Evolutionary conservation across 2,797 vertebrate species (phyloP).

Genomic region (Aotus griseimembra): DNA sequence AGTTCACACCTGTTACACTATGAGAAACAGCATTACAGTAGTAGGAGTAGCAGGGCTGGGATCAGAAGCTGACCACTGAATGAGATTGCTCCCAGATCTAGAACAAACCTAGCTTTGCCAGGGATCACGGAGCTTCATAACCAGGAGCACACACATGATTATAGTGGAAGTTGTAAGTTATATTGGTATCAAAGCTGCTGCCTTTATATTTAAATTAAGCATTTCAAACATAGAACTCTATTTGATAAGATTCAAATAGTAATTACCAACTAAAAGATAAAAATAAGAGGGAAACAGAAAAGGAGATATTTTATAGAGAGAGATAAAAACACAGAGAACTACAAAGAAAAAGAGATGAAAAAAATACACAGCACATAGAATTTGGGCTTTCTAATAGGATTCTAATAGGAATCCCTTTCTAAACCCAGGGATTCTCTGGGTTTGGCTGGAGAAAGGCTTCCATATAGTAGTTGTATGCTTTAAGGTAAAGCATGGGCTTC

Average conservation of each 20-base stretch:
- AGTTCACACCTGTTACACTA: neutral
- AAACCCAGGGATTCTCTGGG: neutral
- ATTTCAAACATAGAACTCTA: neutral
- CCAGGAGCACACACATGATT: neutral
- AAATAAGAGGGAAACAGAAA: neutral
- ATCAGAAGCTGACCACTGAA: neutral
- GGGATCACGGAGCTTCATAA: neutral
- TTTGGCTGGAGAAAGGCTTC: neutral
- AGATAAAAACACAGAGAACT: neutral
- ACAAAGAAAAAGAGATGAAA: neutral
- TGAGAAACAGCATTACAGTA: neutral
- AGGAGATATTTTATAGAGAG: neutral
- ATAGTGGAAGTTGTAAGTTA: neutral
- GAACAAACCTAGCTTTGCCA: neutral
- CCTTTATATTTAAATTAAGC: neutral
- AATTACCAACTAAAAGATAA: neutral
- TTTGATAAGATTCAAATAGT: neutral
- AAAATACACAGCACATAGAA: neutral
- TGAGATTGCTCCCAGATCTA: neutral
- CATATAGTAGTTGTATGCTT: accelerated
- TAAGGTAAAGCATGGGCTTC: neutral
- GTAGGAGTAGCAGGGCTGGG: neutral
- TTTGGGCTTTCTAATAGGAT: neutral
- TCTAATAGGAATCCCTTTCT: no score
- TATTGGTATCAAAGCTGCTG: neutral